Evolutionary conservation across 2,797 vertebrate species (phyloP).

Genomic region (Acipenser oxyrinchus): DNA sequence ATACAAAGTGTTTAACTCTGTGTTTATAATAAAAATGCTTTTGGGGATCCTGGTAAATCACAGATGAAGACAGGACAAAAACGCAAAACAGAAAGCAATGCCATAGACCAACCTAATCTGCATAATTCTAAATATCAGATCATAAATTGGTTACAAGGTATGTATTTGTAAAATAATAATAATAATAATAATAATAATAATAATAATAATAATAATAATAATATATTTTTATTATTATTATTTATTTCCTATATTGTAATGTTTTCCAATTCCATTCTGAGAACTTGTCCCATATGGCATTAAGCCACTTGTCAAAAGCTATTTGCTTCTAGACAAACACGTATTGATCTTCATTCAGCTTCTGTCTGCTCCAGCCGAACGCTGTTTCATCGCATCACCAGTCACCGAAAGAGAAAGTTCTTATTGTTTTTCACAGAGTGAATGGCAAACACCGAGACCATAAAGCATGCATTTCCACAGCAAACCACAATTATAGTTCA

Average conservation of each 20-base stretch:
- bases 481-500: no score
- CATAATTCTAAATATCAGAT: no score
- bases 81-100: no score
- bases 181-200: no score
- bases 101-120: no score
- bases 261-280: constrained; percentile 50
- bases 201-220: no score
- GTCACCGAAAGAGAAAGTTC: constrained; percentile 42
- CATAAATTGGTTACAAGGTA: no score
- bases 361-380: constrained; percentile 41
- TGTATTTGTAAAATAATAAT: no score
- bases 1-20: no score
- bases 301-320: constrained; percentile 61
- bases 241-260: constrained; percentile 49
- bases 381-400: constrained; percentile 40
- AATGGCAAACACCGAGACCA: constrained; percentile 38
- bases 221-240: constrained; percentile 20
- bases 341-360: constrained; percentile 59
- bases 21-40: no score
- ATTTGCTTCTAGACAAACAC: constrained; percentile 53
- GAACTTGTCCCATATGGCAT: constrained; percentile 53
- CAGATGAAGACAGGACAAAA: no score
- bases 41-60: no score
- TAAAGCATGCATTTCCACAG: constrained; percentile 15
- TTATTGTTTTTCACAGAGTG: constrained; percentile 44